These are phyloP conservation scores for Valencia hispanica DNA, from an alignment of 2,797 vertebrate species.

Conservation along the genomic window DNA sequence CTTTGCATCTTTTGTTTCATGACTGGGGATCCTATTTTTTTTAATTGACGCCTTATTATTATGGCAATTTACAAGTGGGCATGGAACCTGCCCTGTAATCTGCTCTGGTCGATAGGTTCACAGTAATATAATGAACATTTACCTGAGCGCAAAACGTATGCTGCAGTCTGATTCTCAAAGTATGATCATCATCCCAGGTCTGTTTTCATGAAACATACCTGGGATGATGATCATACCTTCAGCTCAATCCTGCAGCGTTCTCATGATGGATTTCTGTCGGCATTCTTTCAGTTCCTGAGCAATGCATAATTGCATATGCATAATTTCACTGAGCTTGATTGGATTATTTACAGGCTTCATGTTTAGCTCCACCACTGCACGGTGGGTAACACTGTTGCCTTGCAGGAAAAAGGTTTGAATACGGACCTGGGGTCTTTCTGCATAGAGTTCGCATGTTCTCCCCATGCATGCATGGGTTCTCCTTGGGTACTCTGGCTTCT, in stretches of 20 bases:
- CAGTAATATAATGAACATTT: not conserved
- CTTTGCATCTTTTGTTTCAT: not conserved
- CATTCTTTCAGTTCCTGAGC: not conserved
- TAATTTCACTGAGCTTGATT: too few relatives aligned
- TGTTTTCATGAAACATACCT: not conserved
- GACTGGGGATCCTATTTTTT: not conserved
- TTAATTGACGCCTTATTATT: not conserved
- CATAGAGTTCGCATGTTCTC: too few relatives aligned
- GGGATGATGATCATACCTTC: not conserved
- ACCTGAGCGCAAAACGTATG: not conserved
- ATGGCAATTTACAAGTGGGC: not conserved
- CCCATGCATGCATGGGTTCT: too few relatives aligned
- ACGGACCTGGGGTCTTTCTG: too few relatives aligned
- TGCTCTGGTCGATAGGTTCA: not conserved
- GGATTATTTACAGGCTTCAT: too few relatives aligned
- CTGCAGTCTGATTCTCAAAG: not conserved
- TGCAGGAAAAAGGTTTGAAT: too few relatives aligned
- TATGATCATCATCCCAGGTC: too few relatives aligned
- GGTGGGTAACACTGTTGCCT: too few relatives aligned
- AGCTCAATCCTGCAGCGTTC: not conserved
- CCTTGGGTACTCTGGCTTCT: too few relatives aligned
- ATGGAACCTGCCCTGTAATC: not conserved
- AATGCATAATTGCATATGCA: too few relatives aligned
- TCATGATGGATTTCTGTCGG: not conserved
- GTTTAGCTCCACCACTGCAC: too few relatives aligned